These are phyloP conservation scores for Entomobrya proxima DNA, from an alignment of 2,888 invertebrate genomes.

Conservation along the genomic window DNA sequence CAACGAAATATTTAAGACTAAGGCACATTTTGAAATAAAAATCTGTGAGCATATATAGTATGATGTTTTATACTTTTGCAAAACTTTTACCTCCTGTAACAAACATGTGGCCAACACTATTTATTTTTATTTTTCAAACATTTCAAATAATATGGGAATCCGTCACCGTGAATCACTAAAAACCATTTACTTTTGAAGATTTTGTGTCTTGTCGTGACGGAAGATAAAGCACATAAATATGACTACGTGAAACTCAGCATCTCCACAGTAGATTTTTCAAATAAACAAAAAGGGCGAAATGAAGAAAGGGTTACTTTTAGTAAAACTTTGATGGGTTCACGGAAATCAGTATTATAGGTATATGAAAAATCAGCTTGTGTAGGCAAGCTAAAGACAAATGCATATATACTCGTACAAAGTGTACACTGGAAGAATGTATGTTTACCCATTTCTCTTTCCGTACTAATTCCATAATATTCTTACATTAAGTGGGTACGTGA, in stretches of 20 bases:
- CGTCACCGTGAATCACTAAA: slow-evolving; percentile 27
- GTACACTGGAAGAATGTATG: neutral
- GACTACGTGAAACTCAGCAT: neutral
- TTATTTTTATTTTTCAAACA: neutral
- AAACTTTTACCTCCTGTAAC: slow-evolving; percentile 55
- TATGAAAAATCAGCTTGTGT: no score
- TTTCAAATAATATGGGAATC: neutral
- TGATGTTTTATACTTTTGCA: neutral
- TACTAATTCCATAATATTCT: neutral
- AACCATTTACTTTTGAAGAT: neutral
- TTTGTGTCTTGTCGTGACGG: slow-evolving; percentile 26
- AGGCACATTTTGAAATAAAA: no score
- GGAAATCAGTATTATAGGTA: no score
- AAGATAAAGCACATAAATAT: slow-evolving; percentile 16
- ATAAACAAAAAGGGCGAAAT: neutral
- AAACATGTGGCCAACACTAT: neutral
- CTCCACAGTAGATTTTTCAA: neutral
- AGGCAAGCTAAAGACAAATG: no score
- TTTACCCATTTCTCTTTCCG: neutral
- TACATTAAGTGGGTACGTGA: slow-evolving; percentile 16
- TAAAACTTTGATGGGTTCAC: no score
- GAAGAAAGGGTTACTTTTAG: neutral
- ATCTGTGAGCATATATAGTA: no score
- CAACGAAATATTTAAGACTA: no score
- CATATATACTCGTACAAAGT: no score